These are phyloP conservation scores for Pachypanchax playfairii DNA, from an alignment of 2,113 vertebrate species.

Conservation along the genomic window DNA sequence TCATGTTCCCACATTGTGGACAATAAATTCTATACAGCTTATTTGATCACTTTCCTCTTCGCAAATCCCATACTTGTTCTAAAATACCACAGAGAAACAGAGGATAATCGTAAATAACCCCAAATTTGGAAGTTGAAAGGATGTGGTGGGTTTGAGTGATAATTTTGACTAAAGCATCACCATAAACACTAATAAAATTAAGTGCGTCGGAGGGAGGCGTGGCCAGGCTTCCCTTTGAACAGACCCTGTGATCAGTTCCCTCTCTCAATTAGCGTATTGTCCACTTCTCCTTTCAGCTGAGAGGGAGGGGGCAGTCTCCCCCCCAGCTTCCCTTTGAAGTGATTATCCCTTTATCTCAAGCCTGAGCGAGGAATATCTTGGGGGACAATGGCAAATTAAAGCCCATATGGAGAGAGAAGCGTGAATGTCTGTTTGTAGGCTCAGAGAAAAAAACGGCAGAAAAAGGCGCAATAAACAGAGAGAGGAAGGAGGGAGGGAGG, in stretches of 20 bases:
- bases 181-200: constrained; percentile 98
- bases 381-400: constrained; percentile 91
- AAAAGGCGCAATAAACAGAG: constrained; percentile 58
- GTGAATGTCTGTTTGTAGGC: constrained; percentile 82
- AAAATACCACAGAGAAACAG: constrained; percentile 55
- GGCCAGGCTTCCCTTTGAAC: constrained; percentile 89
- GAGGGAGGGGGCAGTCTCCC: constrained; percentile 94
- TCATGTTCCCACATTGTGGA: constrained; percentile 41
- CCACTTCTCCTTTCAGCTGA: constrained; percentile 93
- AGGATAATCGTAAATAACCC: constrained; percentile 76
- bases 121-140: constrained; percentile 78
- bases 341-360: constrained; percentile 99
- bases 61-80: constrained; percentile 55
- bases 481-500: constrained; percentile 7
- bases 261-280: constrained; percentile 98
- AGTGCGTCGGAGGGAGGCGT: constrained; percentile 90
- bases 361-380: constrained; percentile 91
- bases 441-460: constrained; percentile 51
- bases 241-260: constrained; percentile 94
- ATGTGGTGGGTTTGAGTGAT: constrained; percentile 71
- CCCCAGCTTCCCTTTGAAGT: constrained; percentile 94
- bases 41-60: constrained; percentile 29
- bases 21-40: constrained; percentile 43
- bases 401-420: constrained; percentile 84
- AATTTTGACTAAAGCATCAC: constrained; percentile 80